phyloP scores from a whole-genome alignment of 2,888 invertebrate species.

The Heliconius hortense region DNA sequence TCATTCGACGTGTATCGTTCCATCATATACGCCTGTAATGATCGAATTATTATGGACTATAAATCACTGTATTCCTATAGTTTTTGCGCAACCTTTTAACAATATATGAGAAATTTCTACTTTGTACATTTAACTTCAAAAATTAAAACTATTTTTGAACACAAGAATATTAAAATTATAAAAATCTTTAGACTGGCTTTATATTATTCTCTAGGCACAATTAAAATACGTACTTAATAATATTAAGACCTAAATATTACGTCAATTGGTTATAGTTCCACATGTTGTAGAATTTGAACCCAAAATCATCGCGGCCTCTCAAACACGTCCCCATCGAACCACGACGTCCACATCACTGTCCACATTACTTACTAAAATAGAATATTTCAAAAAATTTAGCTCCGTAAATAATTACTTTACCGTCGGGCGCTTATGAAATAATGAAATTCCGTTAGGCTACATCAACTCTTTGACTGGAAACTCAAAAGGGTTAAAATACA shows the following conservation, averaged over 20 bases:
- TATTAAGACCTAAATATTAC: no score
- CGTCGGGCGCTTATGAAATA: conserved; percentile 23
- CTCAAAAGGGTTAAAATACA: conserved; percentile 33
- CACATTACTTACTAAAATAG: not conserved
- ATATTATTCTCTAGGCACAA: no score
- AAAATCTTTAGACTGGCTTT: no score
- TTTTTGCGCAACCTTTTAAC: no score
- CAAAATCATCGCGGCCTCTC: not conserved
- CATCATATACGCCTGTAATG: not conserved
- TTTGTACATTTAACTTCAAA: no score
- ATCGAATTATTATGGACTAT: not conserved
- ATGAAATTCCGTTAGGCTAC: conserved; percentile 31
- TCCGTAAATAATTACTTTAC: conserved; percentile 12
- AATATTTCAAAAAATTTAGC: conserved; percentile 5
- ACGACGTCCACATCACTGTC: not conserved
- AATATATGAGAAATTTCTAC: no score
- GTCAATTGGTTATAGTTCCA: no score
- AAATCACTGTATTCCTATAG: not conserved
- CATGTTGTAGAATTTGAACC: not conserved
- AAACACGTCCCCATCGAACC: not conserved
- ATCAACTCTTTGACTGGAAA: conserved; percentile 27
- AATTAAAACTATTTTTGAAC: no score
- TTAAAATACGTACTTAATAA: no score
- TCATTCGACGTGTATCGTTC: not conserved
- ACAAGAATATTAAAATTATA: no score